Evolutionary conservation across 2,797 vertebrate genomes (phyloP), one percentile per base, ranked within the genome.

Genomic region (Rhinophrynus dorsalis): DNA sequence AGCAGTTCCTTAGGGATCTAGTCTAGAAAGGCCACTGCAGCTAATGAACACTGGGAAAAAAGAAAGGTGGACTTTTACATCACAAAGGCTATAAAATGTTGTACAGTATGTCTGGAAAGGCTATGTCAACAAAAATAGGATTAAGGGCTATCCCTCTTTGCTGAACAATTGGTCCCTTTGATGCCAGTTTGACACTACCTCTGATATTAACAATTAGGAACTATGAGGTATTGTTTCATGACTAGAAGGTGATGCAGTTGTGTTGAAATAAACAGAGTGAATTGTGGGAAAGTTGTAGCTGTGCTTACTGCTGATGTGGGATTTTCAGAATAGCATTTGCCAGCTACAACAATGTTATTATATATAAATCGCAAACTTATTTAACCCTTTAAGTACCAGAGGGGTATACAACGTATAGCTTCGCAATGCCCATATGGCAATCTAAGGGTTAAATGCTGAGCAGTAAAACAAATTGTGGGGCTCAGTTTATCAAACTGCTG

Each of bases 1-100:
- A 51, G 68, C 15, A 18, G 47, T 63, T 83, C 84, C 85, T 84
- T 68, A 71, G 80, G 89, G 88, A 75, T 81, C 67, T 61, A 65
- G 74, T 80, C 83, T 79, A 78, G 80, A 87, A 89, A 84, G 83
- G 78, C 78, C 77, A 80, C 52, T 67, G 60, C 76, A 74, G 70
- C 79, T 86, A 80, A 85, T 84, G 79, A 87, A 83, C 78, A 73
- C 62, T 20, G 70, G n/a, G 48, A 55, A 8, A 30, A 56, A 56
- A 51, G 54, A 83, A 83, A 76, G 50, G 69, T 76, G 75, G 72
- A 79, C 74, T 76, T 78, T 74, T 78, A 82, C 82, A 82, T 80
- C 75, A 83, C 62, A 77, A 2, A 69, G 78, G 80, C 81, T 76
- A 84, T 76, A 83, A 84, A 85, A 84, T 35, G 37, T 20, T 50